Conservation (phyloP, 2,888 invertebrate genomes). For the Nomada goodeniana region DNA sequence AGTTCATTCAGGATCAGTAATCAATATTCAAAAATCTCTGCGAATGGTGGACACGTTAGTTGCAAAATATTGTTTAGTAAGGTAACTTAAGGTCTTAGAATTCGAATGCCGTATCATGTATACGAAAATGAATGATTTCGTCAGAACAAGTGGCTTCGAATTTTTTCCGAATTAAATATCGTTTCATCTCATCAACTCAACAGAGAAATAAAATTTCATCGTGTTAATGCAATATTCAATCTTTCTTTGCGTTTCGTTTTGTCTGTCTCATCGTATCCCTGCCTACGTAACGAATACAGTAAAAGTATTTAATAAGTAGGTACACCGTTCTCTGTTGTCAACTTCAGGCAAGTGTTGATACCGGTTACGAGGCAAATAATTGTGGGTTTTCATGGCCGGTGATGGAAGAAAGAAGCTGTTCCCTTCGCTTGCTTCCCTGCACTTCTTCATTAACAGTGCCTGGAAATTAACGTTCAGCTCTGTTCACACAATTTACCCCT, state of each 20-base stretch:
- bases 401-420: slow-evolving; percentile 56
- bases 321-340: slow-evolving; percentile 52
- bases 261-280: slow-evolving; percentile 16
- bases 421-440: slow-evolving; percentile 45
- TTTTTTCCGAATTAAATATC: not conserved
- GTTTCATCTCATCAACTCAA: not conserved
- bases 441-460: slow-evolving; percentile 53
- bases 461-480: not conserved
- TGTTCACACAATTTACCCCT: slow-evolving; percentile 17
- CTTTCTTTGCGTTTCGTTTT: slow-evolving; percentile 41
- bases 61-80: no score
- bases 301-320: slow-evolving; percentile 55
- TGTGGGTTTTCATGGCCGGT: slow-evolving; percentile 43
- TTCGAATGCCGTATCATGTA: no score
- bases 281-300: slow-evolving; percentile 39
- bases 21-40: no score
- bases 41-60: no score
- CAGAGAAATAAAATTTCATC: slow-evolving; percentile 13
- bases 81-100: no score
- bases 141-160: no score
- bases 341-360: slow-evolving; percentile 54
- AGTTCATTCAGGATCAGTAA: no score
- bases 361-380: slow-evolving; percentile 56
- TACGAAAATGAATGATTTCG: no score
- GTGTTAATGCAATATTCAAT: slow-evolving; percentile 48